Conservation (phyloP, 2,888 invertebrate genomes). For the Sacculina carcini region DNA sequence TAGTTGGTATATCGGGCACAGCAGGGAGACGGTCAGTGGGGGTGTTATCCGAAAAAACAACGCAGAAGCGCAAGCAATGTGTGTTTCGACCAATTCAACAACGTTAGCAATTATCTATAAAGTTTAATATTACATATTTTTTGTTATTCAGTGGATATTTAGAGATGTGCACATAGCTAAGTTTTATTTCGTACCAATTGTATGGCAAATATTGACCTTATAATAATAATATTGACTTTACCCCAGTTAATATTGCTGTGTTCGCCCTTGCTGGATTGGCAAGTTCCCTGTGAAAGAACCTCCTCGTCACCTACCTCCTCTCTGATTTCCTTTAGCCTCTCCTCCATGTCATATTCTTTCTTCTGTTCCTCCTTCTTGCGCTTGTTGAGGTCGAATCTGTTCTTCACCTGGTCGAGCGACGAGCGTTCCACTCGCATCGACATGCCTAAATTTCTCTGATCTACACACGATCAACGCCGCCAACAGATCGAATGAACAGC, state of each 20-base stretch:
- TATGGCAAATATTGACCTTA: too few species aligned
- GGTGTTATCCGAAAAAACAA: background rate
- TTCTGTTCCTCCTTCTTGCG: slow-evolving; percentile 81
- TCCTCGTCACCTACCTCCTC: slow-evolving; percentile 40
- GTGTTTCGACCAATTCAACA: too few species aligned
- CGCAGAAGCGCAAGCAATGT: too few species aligned
- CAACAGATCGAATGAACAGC: slow-evolving; percentile 4
- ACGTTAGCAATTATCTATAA: too few species aligned
- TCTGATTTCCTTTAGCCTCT: slow-evolving; percentile 64
- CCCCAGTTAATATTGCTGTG: background rate
- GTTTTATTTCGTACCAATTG: background rate
- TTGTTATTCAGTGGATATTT: too few species aligned
- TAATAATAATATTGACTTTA: too few species aligned
- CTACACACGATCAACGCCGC: slow-evolving; percentile 19
- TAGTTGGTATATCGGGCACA: background rate
- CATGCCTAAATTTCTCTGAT: slow-evolving; percentile 95
- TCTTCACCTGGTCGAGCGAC: slow-evolving; percentile 73
- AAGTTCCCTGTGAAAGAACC: background rate
- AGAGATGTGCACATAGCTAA: too few species aligned
- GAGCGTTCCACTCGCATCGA: slow-evolving; percentile 94
- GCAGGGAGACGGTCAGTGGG: background rate
- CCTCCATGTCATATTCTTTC: slow-evolving; percentile 80
- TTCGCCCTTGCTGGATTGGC: background rate
- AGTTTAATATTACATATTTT: too few species aligned
- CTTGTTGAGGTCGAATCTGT: slow-evolving; percentile 73